These are phyloP conservation scores for Serranus cabrilla DNA, from an alignment of 2,797 vertebrate genomes.

Conservation along the genomic window DNA sequence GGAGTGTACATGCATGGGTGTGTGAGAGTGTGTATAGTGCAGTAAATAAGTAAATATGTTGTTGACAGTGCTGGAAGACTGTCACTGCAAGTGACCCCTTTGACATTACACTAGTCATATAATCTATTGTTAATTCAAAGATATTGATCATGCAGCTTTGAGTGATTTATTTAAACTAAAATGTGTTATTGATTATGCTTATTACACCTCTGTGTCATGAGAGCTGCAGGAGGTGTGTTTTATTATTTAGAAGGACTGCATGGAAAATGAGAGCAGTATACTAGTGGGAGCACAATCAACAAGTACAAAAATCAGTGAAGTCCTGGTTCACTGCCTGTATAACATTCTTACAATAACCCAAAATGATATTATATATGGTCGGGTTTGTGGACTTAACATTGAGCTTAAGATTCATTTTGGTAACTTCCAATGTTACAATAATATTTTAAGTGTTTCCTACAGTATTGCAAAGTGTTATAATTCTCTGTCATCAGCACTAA, in stretches of 20 bases:
- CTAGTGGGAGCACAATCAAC: slow-evolving; percentile 8
- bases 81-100: not conserved
- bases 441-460: not conserved
- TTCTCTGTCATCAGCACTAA: not conserved
- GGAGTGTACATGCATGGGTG: not conserved
- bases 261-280: not conserved
- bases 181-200: slow-evolving; percentile 4
- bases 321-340: not conserved
- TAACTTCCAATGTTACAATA: not conserved
- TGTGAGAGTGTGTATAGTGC: no score
- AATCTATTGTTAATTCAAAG: not conserved
- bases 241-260: slow-evolving; percentile 1
- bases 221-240: not conserved
- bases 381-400: not conserved
- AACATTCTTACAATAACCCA: not conserved
- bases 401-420: not conserved
- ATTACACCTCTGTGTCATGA: not conserved
- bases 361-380: not conserved
- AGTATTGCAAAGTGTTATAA: not conserved
- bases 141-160: not conserved
- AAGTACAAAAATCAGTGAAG: not conserved
- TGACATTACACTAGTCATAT: not conserved
- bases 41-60: no score
- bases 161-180: not conserved
- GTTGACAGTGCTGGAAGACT: no score